Evolutionary conservation across 2,888 invertebrate genomes (phyloP).

Genomic region (Cryptocephalus primarius): DNA sequence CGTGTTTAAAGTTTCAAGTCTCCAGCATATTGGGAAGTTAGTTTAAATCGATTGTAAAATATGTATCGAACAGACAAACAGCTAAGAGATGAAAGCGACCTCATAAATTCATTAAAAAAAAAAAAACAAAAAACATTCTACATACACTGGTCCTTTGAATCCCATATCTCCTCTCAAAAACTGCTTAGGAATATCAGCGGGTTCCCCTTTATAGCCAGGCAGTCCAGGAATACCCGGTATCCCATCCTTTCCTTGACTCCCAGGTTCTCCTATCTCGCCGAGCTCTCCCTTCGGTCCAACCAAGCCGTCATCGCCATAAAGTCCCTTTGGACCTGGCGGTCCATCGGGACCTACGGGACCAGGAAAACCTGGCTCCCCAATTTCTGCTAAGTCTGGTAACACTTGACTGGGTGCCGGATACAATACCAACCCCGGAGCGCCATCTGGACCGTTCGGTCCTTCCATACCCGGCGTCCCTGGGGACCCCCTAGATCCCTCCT

Average conservation of each 20-base stretch:
- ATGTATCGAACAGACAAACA: background rate
- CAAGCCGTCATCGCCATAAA: slow-evolving; percentile 13
- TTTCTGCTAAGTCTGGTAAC: slow-evolving; percentile 31
- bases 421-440: slow-evolving; percentile 19
- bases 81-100: background rate
- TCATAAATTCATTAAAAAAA: background rate
- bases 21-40: too few relatives aligned
- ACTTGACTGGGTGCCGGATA: slow-evolving; percentile 15
- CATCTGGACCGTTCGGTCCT: slow-evolving; percentile 33
- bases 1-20: too few relatives aligned
- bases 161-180: slow-evolving; percentile 42
- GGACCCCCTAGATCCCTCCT: slow-evolving; percentile 34
- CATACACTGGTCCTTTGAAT: slow-evolving; percentile 32
- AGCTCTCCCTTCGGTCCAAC: slow-evolving; percentile 41
- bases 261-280: slow-evolving; percentile 29
- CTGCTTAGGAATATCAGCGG: slow-evolving; percentile 40
- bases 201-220: slow-evolving; percentile 46
- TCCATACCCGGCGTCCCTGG: slow-evolving; percentile 34
- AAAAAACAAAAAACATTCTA: slow-evolving; percentile 3
- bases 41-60: too few relatives aligned
- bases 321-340: slow-evolving; percentile 16
- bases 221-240: slow-evolving; percentile 33
- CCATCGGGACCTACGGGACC: slow-evolving; percentile 41
- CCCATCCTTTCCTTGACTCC: slow-evolving; percentile 32
- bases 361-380: slow-evolving; percentile 41